These are phyloP conservation scores for Crotalus viridis DNA, from an alignment of 2,113 vertebrate genomes.

Conservation along the genomic window DNA sequence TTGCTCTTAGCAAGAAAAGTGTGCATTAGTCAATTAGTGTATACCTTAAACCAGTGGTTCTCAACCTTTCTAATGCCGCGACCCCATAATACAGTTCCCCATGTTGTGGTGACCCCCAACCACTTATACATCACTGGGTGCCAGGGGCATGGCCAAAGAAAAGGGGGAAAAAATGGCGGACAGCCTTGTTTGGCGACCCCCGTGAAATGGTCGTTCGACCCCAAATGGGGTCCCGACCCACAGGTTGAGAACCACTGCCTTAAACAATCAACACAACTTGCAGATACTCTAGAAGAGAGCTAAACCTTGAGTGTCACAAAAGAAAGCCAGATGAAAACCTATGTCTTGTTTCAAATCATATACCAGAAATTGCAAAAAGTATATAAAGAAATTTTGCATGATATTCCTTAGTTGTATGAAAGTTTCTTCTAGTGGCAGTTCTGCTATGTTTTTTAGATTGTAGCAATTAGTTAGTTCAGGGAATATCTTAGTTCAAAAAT, in stretches of 20 bases:
- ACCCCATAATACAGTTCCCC: no score
- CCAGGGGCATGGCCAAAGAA: no score
- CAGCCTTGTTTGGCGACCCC: no score
- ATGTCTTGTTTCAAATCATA: not conserved
- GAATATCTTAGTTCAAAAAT: not conserved
- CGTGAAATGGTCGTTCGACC: no score
- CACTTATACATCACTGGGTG: no score
- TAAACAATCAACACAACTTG: not conserved
- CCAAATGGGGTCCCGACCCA: no score
- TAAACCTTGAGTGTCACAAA: not conserved
- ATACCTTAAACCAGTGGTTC: not conserved
- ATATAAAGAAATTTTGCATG: not conserved
- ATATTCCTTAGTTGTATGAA: not conserved
- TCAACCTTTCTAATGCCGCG: no score
- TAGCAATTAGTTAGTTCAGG: not conserved
- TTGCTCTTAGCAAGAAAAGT: not conserved
- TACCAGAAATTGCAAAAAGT: not conserved
- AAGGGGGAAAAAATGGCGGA: no score
- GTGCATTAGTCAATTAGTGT: not conserved
- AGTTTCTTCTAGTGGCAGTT: not conserved
- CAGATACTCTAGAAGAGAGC: fast-evolving
- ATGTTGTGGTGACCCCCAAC: no score
- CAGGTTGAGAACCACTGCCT: no score
- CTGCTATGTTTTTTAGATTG: not conserved
- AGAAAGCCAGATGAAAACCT: not conserved